These are phyloP conservation scores for Pangasius mekongensis DNA, from an alignment of 2,797 vertebrate genomes.

Conservation along the genomic window DNA sequence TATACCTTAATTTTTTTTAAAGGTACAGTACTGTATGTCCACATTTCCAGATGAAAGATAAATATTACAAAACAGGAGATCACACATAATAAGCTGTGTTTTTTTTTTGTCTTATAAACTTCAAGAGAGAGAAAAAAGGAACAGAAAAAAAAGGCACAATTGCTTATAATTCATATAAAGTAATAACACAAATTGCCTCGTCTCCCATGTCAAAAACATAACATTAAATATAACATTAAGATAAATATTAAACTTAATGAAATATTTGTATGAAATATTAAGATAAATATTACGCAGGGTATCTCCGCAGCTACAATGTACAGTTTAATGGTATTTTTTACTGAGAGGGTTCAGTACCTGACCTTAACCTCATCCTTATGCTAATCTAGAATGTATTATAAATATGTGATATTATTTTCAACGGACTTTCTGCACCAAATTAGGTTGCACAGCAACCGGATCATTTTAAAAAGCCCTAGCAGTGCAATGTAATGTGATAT, in stretches of 20 bases:
- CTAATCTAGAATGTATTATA: neutral
- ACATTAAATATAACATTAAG: neutral
- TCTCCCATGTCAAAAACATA: too few species aligned
- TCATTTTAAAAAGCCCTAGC: neutral
- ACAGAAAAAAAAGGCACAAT: neutral
- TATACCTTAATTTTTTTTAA: neutral
- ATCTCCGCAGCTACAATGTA: neutral
- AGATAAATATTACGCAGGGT: neutral
- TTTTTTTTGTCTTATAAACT: neutral
- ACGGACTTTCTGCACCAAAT: neutral
- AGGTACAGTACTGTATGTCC: neutral
- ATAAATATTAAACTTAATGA: neutral
- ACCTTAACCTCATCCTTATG: neutral
- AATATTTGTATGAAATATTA: neutral
- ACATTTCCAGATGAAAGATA: neutral
- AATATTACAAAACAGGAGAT: neutral
- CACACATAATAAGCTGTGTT: neutral
- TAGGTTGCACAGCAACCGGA: neutral
- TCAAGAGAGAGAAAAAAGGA: neutral
- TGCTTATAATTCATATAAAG: neutral
- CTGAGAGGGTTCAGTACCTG: neutral
- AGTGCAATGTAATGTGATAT: neutral
- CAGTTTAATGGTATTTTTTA: neutral
- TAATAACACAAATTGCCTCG: neutral
- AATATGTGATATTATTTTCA: neutral